phyloP scores from a whole-genome alignment of 2,113 vertebrate species.

The Thryonomys swinderianus region DNA sequence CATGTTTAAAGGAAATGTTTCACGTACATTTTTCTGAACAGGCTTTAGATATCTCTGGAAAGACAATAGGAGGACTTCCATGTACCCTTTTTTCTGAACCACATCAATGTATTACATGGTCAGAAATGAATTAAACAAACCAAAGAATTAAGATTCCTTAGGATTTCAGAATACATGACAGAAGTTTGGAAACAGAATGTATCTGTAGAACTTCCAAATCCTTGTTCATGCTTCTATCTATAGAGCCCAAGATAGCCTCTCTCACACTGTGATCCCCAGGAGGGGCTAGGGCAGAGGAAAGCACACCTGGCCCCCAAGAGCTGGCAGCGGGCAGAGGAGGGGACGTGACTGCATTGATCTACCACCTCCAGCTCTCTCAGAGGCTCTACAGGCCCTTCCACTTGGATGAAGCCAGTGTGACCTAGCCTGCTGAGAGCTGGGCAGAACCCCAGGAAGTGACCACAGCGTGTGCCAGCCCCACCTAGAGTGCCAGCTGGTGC shows the following conservation, averaged over 20 bases:
- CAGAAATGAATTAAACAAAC: background rate
- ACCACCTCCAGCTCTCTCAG: background rate
- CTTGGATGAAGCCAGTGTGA: background rate
- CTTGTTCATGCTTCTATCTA: background rate
- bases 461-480: background rate
- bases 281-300: background rate
- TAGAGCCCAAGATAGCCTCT: background rate
- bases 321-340: background rate
- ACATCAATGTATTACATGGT: background rate
- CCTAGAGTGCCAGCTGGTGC: background rate
- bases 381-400: background rate
- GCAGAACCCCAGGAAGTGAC: background rate
- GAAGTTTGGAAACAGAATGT: background rate
- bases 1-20: background rate
- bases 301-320: background rate
- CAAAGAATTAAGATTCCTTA: background rate
- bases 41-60: background rate
- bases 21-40: background rate
- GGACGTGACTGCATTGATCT: background rate
- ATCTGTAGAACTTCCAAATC: background rate
- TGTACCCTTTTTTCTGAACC: background rate
- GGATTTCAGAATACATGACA: background rate
- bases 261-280: background rate
- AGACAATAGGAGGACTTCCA: background rate
- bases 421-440: constrained; percentile 47